Evolutionary conservation across 2,797 vertebrate genomes (phyloP).

Genomic region (Heliangelus exortis): DNA sequence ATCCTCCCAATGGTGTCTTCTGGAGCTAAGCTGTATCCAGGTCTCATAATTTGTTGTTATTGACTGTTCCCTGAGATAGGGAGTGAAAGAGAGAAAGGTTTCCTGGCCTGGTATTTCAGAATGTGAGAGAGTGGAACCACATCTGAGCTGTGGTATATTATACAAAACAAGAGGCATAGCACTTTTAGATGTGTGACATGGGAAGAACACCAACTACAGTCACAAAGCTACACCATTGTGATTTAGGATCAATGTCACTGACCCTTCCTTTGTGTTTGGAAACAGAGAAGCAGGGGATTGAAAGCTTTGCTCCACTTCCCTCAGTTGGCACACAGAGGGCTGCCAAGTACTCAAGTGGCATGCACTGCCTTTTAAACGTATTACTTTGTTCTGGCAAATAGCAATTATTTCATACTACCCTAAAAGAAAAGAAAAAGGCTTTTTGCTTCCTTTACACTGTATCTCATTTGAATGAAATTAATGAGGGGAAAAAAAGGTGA

Average conservation of each 20-base stretch:
- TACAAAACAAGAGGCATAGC: background rate
- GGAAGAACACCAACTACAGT: background rate
- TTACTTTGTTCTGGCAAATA: background rate
- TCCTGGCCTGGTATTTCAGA: background rate
- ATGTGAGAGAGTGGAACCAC: background rate
- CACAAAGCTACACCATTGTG: background rate
- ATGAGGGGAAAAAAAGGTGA: background rate
- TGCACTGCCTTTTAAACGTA: background rate
- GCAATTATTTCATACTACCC: background rate
- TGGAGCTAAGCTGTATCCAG: background rate
- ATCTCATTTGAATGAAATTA: background rate
- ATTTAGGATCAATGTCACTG: background rate
- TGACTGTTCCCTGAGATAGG: background rate
- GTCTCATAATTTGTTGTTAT: background rate
- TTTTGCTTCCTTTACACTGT: background rate
- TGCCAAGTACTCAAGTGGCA: background rate
- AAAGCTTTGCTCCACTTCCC: background rate
- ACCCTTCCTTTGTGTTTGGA: background rate
- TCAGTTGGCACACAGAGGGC: background rate
- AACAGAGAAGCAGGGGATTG: background rate
- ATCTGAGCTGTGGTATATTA: background rate
- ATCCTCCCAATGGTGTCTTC: background rate
- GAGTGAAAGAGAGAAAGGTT: background rate
- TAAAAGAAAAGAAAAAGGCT: background rate
- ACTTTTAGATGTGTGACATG: background rate